A percentile compares a stretch with the other conserved stretches of the same genome.
phyloP scores from a whole-genome alignment of 2,113 vertebrate genomes.

The Pterocles orientalis region DNA sequence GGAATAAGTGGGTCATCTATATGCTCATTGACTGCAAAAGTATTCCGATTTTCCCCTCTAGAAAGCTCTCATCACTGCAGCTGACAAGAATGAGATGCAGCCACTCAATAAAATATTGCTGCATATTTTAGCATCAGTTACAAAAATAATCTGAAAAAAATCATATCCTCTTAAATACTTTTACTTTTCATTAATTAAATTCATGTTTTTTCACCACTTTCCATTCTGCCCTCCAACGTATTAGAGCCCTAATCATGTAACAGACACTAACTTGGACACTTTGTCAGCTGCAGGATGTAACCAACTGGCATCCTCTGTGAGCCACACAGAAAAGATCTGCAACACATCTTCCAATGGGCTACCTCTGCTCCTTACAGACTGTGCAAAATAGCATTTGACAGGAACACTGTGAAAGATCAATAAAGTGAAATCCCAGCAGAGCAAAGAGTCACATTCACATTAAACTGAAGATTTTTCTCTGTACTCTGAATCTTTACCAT shows the following conservation, averaged over 20 bases:
- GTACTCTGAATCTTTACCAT: not conserved
- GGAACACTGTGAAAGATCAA: not conserved
- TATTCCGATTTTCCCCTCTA: not conserved
- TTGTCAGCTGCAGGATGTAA: not conserved
- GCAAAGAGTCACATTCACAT: not conserved
- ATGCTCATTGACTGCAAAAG: not conserved
- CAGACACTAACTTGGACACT: not conserved
- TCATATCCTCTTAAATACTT: not conserved
- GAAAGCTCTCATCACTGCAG: not conserved
- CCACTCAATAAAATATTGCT: not conserved
- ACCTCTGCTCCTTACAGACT: not conserved
- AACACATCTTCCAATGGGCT: not conserved
- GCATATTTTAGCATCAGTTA: not conserved
- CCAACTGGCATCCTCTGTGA: not conserved
- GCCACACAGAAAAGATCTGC: not conserved
- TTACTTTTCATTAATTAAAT: not conserved
- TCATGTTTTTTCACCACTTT: rapidly evolving
- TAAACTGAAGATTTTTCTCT: not conserved
- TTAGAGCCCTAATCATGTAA: not conserved
- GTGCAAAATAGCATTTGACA: not conserved
- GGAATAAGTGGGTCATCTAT: not conserved
- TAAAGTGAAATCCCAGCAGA: not conserved
- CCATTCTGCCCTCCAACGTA: not conserved
- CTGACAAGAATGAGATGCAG: not conserved
- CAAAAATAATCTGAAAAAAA: not conserved